A percentile compares a stretch with the other conserved stretches of the same genome.
phyloP scores from a whole-genome alignment of 2,888 invertebrate species.

The Chymomyza procnemis region DNA sequence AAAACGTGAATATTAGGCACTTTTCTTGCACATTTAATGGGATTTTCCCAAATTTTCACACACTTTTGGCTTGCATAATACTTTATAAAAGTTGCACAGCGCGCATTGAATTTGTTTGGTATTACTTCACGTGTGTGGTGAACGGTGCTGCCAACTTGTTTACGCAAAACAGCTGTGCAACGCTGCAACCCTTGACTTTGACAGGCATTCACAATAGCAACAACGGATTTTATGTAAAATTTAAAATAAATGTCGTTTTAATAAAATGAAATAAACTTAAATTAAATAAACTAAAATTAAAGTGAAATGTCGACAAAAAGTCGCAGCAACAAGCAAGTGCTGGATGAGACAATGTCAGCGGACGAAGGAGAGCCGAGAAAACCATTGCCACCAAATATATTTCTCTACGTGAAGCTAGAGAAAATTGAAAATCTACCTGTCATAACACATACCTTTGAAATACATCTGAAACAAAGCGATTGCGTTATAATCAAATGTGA shows the following conservation, averaged over 20 bases:
- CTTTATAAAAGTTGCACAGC: slow-evolving; percentile 24
- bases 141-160: slow-evolving; percentile 13
- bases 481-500: slow-evolving; percentile 56
- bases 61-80: slow-evolving; percentile 71
- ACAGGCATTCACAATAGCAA: not conserved
- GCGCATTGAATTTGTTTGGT: slow-evolving; percentile 35
- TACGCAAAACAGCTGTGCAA: not conserved
- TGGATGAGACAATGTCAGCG: not conserved
- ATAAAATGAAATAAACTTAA: too few species aligned
- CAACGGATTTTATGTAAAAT: slow-evolving; percentile 35
- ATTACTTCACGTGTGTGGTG: slow-evolving; percentile 49
- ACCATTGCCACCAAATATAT: slow-evolving; percentile 53
- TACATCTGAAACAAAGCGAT: slow-evolving; percentile 55
- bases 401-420: slow-evolving; percentile 63
- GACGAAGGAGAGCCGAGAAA: slow-evolving; percentile 4
- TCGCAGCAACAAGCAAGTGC: not conserved
- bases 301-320: slow-evolving; percentile 35
- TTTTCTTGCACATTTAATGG: slow-evolving; percentile 4
- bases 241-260: not conserved
- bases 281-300: too few species aligned
- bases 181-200: not conserved
- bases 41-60: slow-evolving; percentile 40
- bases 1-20: not conserved
- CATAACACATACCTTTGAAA: slow-evolving; percentile 39
- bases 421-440: slow-evolving; percentile 27